Conservation (phyloP, 2,888 invertebrate genomes). For the Scaeva pyrastri region DNA sequence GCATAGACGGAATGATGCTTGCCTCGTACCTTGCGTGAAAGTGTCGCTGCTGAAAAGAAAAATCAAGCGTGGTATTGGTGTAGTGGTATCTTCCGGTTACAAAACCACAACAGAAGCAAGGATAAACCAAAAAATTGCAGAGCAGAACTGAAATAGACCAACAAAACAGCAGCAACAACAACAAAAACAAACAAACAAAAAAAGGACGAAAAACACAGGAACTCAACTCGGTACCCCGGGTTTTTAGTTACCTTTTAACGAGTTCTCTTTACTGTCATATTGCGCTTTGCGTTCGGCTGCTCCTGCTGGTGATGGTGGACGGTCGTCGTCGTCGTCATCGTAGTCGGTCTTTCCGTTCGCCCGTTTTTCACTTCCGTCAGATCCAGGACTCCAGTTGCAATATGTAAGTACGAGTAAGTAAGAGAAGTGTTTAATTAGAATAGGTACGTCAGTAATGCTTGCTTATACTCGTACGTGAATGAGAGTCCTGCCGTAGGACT, state of each 20-base stretch:
- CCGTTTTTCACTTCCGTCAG: conserved; percentile 56
- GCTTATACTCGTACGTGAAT: not conserved
- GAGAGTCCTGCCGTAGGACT: conserved; percentile 47
- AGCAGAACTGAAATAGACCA: conserved; percentile 12
- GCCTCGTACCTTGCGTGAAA: conserved; percentile 36
- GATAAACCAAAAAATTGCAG: conserved; percentile 66
- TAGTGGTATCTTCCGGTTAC: conserved; percentile 71
- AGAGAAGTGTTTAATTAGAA: conserved; percentile 74
- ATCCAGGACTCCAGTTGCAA: conserved; percentile 67
- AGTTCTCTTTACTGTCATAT: conserved; percentile 71
- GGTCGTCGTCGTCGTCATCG: not conserved
- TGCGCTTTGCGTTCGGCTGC: not conserved
- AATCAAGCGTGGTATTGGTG: conserved; percentile 48
- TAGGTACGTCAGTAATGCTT: conserved; percentile 34
- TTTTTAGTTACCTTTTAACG: conserved; percentile 76
- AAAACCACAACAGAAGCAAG: conserved; percentile 71
- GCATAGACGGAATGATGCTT: conserved; percentile 28
- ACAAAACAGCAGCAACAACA: not conserved
- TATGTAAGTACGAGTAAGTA: conserved; percentile 45
- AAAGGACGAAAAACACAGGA: conserved; percentile 40
- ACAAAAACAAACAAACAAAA: conserved; percentile 13
- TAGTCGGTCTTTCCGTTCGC: not conserved
- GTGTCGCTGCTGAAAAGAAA: conserved; percentile 54
- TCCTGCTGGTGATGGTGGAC: conserved; percentile 29
- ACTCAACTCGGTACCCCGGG: conserved; percentile 56